phyloP scores from a whole-genome alignment of 2,797 vertebrate genomes.

The Graptemys geographica region DNA sequence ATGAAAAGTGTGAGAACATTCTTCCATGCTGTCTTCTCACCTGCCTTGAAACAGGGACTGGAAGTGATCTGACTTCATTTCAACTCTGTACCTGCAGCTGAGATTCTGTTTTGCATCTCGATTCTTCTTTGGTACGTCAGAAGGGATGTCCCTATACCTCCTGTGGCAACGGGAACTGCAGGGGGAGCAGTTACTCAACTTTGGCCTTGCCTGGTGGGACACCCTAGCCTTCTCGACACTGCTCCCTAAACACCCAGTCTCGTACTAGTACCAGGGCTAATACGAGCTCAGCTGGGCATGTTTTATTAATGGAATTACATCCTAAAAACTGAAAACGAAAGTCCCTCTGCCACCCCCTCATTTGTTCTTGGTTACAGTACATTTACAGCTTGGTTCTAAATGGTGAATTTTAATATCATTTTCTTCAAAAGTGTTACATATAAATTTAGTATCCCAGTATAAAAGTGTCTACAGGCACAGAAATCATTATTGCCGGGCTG shows the following conservation, averaged over 20 bases:
- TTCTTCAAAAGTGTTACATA: constrained; percentile 36
- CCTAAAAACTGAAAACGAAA: background rate
- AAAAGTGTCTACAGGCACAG: constrained; percentile 58
- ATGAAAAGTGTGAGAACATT: background rate
- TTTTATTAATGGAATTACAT: fast-evolving
- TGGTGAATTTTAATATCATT: constrained; percentile 48
- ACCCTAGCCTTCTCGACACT: background rate
- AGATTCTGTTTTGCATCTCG: background rate
- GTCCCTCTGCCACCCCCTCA: background rate
- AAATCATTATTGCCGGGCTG: constrained; percentile 40
- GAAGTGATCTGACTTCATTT: fast-evolving
- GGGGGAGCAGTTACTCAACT: background rate
- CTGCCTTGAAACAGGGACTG: fast-evolving
- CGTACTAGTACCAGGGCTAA: background rate
- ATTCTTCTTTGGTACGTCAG: background rate
- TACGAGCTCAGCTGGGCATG: background rate
- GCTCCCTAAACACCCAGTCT: background rate
- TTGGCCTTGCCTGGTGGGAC: background rate
- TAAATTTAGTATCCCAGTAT: constrained; percentile 32
- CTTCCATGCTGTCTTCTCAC: background rate
- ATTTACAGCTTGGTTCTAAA: constrained; percentile 59
- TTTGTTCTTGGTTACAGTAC: constrained; percentile 15
- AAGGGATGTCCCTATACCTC: background rate
- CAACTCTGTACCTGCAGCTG: background rate
- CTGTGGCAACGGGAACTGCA: background rate